Percentiles rank a stretch among this genome's conserved stretches.
Conservation (phyloP, 2,797 vertebrate genomes). For the Amniataba percoides region DNA sequence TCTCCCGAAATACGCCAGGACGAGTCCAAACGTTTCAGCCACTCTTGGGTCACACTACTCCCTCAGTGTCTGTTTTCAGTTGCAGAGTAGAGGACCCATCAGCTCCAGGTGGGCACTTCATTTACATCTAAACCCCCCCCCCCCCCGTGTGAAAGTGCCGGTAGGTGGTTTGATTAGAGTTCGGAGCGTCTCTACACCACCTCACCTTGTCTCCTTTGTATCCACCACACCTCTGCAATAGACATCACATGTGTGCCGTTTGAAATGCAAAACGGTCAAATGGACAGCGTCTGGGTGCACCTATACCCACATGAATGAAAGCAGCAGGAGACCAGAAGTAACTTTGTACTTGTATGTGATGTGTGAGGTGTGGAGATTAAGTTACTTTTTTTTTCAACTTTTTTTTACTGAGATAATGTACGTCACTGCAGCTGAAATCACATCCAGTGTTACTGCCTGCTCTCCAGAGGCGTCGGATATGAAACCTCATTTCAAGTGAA, state of each 20-base stretch:
- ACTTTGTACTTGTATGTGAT: not conserved
- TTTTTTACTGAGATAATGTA: constrained; percentile 8
- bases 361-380: not conserved
- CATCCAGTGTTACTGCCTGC: not conserved
- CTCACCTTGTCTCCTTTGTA: constrained; percentile 6
- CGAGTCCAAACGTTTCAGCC: not conserved
- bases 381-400: not conserved
- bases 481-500: constrained; percentile 1
- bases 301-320: constrained; percentile 19
- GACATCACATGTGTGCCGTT: constrained; percentile 29
- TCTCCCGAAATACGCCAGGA: not conserved
- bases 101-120: constrained; percentile 61
- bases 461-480: not conserved
- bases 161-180: constrained; percentile 45
- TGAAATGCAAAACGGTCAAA: constrained; percentile 35
- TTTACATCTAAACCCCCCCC: constrained; percentile 67
- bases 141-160: constrained; percentile 35
- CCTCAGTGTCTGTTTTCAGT: constrained; percentile 55
- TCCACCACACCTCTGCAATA: constrained; percentile 40
- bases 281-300: not conserved
- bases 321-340: not conserved
- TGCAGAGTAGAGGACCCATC: constrained; percentile 38
- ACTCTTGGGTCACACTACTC: constrained; percentile 25
- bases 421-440: not conserved
- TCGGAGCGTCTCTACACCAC: constrained; percentile 11